Conservation (phyloP, 35 echinoderm and acorn worm genomes). For the Ptychodera flava region DNA sequence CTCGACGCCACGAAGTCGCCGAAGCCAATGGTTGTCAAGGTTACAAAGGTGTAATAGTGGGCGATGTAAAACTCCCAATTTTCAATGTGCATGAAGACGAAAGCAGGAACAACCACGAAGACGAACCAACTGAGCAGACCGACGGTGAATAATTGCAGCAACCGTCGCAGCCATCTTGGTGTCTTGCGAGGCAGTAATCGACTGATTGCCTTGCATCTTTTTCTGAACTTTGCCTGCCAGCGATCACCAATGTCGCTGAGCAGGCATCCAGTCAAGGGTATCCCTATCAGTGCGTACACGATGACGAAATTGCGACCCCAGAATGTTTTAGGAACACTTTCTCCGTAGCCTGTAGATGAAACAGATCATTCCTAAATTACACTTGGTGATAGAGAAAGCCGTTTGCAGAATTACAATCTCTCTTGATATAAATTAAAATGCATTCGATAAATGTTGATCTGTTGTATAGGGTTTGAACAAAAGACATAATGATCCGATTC, state of each 20-base stretch:
- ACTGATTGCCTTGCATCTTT: not conserved
- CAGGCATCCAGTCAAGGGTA: not conserved
- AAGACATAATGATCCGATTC: no score
- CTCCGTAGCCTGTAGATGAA: no score
- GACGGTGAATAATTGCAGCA: not conserved
- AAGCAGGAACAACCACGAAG: not conserved
- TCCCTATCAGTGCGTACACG: not conserved
- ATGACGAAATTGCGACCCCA: not conserved
- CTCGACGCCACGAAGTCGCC: slow-evolving; percentile 10
- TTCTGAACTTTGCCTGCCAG: not conserved
- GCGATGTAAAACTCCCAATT: not conserved
- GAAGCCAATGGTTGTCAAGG: slow-evolving; percentile 19
- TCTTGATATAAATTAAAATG: no score
- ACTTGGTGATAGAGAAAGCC: no score
- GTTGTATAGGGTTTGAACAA: no score
- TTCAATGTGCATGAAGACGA: not conserved
- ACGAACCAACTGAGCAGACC: not conserved
- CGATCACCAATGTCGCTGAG: not conserved
- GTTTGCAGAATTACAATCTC: no score
- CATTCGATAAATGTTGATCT: no score
- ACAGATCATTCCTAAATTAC: no score
- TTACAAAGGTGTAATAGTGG: slow-evolving; percentile 11
- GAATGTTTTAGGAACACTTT: not conserved
- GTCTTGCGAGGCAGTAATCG: not conserved
- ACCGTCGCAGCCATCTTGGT: not conserved